Base-by-base conservation (phyloP, 2,888 invertebrate species). In the Xestia ashworthii region DNA sequence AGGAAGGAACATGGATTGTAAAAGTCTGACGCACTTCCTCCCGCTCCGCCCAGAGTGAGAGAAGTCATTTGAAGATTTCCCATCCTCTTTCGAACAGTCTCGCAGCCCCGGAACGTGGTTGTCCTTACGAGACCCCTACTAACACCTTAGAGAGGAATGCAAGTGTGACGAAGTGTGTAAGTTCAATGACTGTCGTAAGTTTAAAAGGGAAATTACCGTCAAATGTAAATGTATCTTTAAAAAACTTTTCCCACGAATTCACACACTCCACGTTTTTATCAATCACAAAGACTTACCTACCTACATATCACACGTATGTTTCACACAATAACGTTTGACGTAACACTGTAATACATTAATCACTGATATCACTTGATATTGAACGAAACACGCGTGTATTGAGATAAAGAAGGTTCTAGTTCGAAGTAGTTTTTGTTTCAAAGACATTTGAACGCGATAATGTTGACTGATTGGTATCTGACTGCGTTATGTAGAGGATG, bases 181-280 rank as follows among this genome's bases (percentile, higher is more conserved):
- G 25, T 44, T 14, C 25, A 55, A 19, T 14, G 2, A 11, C 2
- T 6, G 2, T 19, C 19, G 48, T 22, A 41, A 46, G 0, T n/a
- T 76, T 48, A 9, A 9, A 32, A 38, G 12, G 22, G 22, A 55
- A 79, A 65, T 65, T 70, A 55, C 48, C 41, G n/a, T 4, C 41
- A 44, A 11, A 38, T 69, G 48, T 41, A 50, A 32, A 44, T 50
- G 11, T 41, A 0, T 41, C 53, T 68, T 62, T 46, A 38, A 58
- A 48, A 64, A 2, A 75, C n/a, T 41, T 80, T 82, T 84, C 84
- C 82, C 82, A 82, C 84, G 82, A 84, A 71, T 48, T 38, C 11
- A 69, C 11, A 69, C 53, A 71, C 64, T 60, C n/a, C 12, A 64
- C 1, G 12, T 46, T 44, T 84, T 84, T 84, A 84, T 84, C 80